A percentile compares a stretch with the other conserved stretches of the same genome.
These are phyloP conservation scores for Leucoma salicis DNA, from an alignment of 2,888 invertebrate species.

Conservation along the genomic window DNA sequence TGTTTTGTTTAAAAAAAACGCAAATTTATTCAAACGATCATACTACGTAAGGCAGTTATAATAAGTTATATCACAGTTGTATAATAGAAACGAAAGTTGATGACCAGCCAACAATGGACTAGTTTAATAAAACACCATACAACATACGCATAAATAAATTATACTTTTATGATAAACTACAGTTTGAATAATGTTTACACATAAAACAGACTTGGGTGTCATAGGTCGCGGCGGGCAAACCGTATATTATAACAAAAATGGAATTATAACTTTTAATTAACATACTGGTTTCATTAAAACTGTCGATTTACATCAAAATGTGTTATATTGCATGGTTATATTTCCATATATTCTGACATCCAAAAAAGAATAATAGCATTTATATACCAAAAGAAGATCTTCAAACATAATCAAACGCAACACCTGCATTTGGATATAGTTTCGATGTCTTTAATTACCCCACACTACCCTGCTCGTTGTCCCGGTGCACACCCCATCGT, in stretches of 20 bases:
- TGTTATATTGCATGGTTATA: not conserved
- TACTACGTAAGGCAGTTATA: too few species aligned
- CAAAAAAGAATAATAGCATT: not conserved
- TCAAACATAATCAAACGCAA: too few species aligned
- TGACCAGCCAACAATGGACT: not conserved
- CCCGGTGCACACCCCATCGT: too few species aligned
- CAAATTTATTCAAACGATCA: too few species aligned
- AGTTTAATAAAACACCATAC: not conserved
- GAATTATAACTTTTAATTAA: not conserved
- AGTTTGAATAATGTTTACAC: not conserved
- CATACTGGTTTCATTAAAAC: conserved; percentile 1
- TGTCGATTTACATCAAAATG: conserved; percentile 2
- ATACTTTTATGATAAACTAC: not conserved
- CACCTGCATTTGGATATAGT: too few species aligned
- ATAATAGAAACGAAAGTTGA: not conserved
- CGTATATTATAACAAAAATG: not conserved
- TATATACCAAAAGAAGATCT: too few species aligned
- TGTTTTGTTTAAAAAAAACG: too few species aligned
- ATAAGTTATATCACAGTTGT: too few species aligned
- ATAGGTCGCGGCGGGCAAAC: conserved; percentile 1
- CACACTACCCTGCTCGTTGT: too few species aligned
- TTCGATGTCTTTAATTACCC: too few species aligned
- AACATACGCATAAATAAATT: not conserved
- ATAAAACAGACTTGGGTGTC: conserved; percentile 1
- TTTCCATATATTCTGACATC: conserved; percentile 2